Evolutionary conservation across 2,888 invertebrate species (phyloP).

Genomic region (Coenonympha glycerion): DNA sequence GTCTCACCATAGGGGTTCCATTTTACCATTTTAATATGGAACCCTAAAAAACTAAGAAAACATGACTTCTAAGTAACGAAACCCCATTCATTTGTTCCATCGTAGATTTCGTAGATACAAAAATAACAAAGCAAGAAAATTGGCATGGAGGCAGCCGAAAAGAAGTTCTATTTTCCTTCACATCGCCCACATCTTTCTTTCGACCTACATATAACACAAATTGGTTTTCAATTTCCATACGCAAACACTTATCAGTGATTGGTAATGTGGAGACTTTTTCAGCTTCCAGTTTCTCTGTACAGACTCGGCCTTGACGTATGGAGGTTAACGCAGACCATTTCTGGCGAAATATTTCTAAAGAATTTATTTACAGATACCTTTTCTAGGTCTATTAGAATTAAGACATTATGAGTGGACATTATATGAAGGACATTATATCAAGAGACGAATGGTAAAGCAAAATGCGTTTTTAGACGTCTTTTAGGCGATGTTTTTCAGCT

Average conservation of each 20-base stretch:
- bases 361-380: too few relatives aligned
- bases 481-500: too few relatives aligned
- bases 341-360: too few relatives aligned
- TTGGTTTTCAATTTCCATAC: constrained; percentile 21
- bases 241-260: constrained; percentile 17
- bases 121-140: constrained; percentile 6
- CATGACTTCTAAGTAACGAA: not conserved
- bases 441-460: too few relatives aligned
- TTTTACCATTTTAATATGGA: too few relatives aligned
- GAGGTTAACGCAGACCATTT: not conserved
- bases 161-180: constrained; percentile 7
- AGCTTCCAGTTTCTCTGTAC: constrained; percentile 8
- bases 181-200: constrained; percentile 4
- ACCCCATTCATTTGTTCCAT: not conserved
- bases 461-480: too few relatives aligned
- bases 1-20: too few relatives aligned
- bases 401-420: too few relatives aligned
- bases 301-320: constrained; percentile 10
- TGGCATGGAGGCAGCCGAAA: not conserved
- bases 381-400: too few relatives aligned
- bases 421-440: too few relatives aligned
- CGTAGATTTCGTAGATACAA: not conserved
- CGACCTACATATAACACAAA: constrained; percentile 23
- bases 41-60: too few relatives aligned
- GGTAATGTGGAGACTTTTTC: constrained; percentile 11